Evolutionary conservation across 1,140 invertebrate species (phyloP).

Genomic region (Telenomus remus): DNA sequence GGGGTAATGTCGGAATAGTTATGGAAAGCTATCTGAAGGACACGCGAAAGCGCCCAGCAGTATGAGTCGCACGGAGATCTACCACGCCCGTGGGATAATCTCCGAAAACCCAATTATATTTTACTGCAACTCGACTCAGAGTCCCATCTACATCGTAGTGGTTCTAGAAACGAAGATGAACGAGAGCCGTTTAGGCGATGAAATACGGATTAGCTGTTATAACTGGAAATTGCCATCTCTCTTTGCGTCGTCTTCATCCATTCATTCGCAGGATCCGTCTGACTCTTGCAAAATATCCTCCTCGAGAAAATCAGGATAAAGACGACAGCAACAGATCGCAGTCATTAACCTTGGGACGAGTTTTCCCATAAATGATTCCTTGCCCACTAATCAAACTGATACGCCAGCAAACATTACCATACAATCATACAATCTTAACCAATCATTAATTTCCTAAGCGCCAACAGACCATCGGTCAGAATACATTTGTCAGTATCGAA

Average conservation of each 20-base stretch:
- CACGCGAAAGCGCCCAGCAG: slow-evolving; percentile 59
- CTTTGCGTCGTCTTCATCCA: slow-evolving; percentile 62
- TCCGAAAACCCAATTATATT: slow-evolving; percentile 76
- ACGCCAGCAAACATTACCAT: slow-evolving; percentile 5
- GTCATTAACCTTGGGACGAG: slow-evolving; percentile 56
- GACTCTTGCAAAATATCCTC: slow-evolving; percentile 58
- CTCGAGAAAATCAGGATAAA: slow-evolving; percentile 56
- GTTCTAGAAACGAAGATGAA: slow-evolving; percentile 71
- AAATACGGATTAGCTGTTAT: slow-evolving; percentile 76
- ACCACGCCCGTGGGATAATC: slow-evolving; percentile 71
- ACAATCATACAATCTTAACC: slow-evolving; percentile 30
- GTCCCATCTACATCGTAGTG: slow-evolving; percentile 67
- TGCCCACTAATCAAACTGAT: slow-evolving; percentile 28
- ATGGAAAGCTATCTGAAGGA: slow-evolving; percentile 55
- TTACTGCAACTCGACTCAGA: slow-evolving; percentile 74
- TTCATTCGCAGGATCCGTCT: slow-evolving; percentile 59
- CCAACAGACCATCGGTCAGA: not conserved
- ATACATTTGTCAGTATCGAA: too few relatives aligned
- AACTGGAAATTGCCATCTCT: slow-evolving; percentile 73
- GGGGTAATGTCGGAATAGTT: slow-evolving; percentile 39
- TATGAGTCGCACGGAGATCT: slow-evolving; percentile 61
- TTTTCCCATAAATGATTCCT: slow-evolving; percentile 22
- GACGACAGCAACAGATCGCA: slow-evolving; percentile 55
- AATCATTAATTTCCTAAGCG: slow-evolving; percentile 1
- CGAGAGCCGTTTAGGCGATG: slow-evolving; percentile 74